Base-by-base conservation (phyloP, 2,888 invertebrate genomes). In the Terebella lapidaria region DNA sequence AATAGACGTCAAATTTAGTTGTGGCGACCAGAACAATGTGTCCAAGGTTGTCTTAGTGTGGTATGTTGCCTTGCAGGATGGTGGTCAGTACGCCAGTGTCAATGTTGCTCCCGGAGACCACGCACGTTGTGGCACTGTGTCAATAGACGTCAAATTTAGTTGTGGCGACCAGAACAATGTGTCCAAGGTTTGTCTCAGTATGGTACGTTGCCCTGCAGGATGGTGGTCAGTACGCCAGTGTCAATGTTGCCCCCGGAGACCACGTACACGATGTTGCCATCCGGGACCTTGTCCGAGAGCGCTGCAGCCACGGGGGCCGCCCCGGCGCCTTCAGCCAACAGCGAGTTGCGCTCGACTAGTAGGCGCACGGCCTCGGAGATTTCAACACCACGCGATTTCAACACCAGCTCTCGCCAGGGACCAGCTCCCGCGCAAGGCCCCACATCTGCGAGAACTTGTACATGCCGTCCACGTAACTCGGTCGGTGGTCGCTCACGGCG, bases 101-200 rank as follows among this genome's bases (percentile, higher is more conserved):
- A 54, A 77, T 75, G 63, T 76, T 76, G 3, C 76, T 76, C n/a
- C 77, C 77, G n/a, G n/a, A n/a, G n/a, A n/a, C n/a, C n/a, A n/a
- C n/a, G n/a, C n/a, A n/a, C n/a, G n/a, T n/a, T n/a, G n/a, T n/a
- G n/a, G n/a, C n/a, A n/a, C n/a, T n/a, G n/a, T n/a, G n/a, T n/a
- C n/a, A n/a, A n/a, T n/a, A n/a, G n/a, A n/a, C n/a, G n/a, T n/a
- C n/a, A n/a, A n/a, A n/a, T n/a, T n/a, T n/a, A n/a, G n/a, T n/a
- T n/a, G n/a, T n/a, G n/a, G n/a, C n/a, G n/a, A n/a, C n/a, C n/a
- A n/a, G n/a, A n/a, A n/a, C n/a, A n/a, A 3, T n/a, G n/a, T n/a
- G n/a, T n/a, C n/a, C n/a, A n/a, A n/a, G n/a, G n/a, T n/a, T n/a
- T n/a, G 77, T 75, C 24, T 77, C 64, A 5, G 77, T 69, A 62